phyloP scores from a whole-genome alignment of 2,797 vertebrate species.

The Catamblyrhynchus diadema region DNA sequence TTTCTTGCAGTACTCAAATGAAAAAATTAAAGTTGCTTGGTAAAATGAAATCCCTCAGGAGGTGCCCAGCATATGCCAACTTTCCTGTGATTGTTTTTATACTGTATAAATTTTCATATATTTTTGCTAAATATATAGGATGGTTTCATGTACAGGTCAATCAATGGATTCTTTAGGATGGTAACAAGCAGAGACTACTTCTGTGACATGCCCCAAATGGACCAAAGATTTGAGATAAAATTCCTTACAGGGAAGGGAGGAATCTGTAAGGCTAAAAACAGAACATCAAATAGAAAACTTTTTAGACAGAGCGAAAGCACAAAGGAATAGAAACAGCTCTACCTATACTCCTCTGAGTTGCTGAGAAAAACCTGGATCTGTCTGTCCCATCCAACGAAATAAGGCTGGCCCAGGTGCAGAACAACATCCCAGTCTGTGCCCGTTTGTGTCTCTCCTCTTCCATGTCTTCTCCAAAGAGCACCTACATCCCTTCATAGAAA shows the following conservation, averaged over 20 bases:
- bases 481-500: not conserved
- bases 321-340: not conserved
- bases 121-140: not conserved
- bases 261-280: not conserved
- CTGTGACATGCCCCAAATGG: not conserved
- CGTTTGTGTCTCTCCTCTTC: not conserved
- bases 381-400: not conserved
- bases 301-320: not conserved
- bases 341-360: not conserved
- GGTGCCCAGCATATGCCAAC: not conserved
- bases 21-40: not conserved
- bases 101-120: not conserved
- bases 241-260: not conserved
- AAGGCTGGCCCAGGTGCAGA: not conserved
- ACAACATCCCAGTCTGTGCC: not conserved
- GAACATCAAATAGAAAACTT: not conserved
- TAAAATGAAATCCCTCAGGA: constrained; percentile 1
- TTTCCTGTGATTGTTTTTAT: not conserved
- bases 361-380: not conserved
- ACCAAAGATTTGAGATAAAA: not conserved
- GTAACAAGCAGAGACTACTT: not conserved
- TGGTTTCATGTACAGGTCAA: not conserved
- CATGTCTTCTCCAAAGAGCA: not conserved
- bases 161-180: not conserved
- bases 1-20: not conserved